Base-by-base conservation (phyloP, 1,140 invertebrate genomes). In the Ptiloglossa arizonensis region DNA sequence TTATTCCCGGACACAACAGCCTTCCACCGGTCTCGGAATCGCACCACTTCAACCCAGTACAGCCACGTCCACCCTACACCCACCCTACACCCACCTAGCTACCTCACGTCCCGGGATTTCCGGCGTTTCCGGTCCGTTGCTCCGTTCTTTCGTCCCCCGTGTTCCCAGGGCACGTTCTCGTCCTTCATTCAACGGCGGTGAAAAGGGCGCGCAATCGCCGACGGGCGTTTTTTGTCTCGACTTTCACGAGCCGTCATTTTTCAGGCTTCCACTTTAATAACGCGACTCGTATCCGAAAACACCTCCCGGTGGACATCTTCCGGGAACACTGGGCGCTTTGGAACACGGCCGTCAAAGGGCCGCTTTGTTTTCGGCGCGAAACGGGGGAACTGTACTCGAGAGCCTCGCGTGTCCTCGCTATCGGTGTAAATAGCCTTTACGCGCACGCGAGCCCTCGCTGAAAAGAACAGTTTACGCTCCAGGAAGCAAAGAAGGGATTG, bases 221-320 rank as follows among this genome's bases (percentile, higher is more conserved):
- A 72, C 75, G 81, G 77, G n/a, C 79, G 68, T 57, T 81, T 88
- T 89, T 89, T 88, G 83, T 90, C 72, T 80, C 59, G 69, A 73
- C 77, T 83, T 87, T 89, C 87, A 86, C 72, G 80, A 75, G 81
- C 80, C 81, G 79, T 75, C 80, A 79, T 86, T 89, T 85, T 86
- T 86, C 64, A 80, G 81, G 70, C 79, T 81, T 81, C 75, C 76
- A 79, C 81, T 85, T 89, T 87, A 89, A 88, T 88, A 88, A 85
- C 77, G 75, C 70, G n/a, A 8, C 56, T 24, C 76, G 82, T 76
- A 70, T 84, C 73, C 76, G 52, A 72, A 75, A 80, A 70, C 79
- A 75, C 46, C 70, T 67, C 11, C 62, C 70, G 52, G 54, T 75
- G 64, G 62, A 57, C 46, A 67, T 84, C 68, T 75, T 68, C 59